Conservation (phyloP, 2,113 vertebrate genomes). For the Diglossa brunneiventris region DNA sequence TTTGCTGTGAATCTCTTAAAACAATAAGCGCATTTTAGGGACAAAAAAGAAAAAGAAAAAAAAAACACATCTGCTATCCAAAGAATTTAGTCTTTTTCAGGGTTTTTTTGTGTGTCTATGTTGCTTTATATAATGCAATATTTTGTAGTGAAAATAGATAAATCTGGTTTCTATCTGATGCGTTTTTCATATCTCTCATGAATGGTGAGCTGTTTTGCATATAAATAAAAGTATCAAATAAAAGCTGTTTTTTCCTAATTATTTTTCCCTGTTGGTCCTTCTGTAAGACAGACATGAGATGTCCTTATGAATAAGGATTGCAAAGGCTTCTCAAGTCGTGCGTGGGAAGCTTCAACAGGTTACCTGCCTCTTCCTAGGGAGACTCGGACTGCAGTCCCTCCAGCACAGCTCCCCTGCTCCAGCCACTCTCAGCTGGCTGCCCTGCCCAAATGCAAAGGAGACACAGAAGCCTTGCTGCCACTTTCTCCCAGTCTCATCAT, state of each 20-base stretch:
- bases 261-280: constrained; percentile 39
- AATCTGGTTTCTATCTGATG: constrained; percentile 94
- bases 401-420: background rate
- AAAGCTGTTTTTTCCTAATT: constrained; percentile 71
- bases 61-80: constrained; percentile 92
- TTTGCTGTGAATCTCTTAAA: constrained; percentile 87
- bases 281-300: background rate
- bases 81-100: constrained; percentile 98
- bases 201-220: constrained; percentile 92
- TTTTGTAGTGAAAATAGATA: constrained; percentile 97
- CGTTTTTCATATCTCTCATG: constrained; percentile 93
- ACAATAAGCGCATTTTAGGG: constrained; percentile 85
- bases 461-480: background rate
- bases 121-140: constrained; percentile 95
- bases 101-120: constrained; percentile 90
- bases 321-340: background rate
- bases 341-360: constrained; percentile 17
- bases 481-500: background rate
- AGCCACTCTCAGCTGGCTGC: background rate
- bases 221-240: constrained; percentile 86
- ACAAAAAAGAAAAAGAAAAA: constrained; percentile 59
- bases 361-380: background rate
- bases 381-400: background rate
- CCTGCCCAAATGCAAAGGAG: background rate
- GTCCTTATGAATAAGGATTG: background rate